phyloP scores from a whole-genome alignment of 1,140 invertebrate genomes.

The Ceratoteleas bidentatus region DNA sequence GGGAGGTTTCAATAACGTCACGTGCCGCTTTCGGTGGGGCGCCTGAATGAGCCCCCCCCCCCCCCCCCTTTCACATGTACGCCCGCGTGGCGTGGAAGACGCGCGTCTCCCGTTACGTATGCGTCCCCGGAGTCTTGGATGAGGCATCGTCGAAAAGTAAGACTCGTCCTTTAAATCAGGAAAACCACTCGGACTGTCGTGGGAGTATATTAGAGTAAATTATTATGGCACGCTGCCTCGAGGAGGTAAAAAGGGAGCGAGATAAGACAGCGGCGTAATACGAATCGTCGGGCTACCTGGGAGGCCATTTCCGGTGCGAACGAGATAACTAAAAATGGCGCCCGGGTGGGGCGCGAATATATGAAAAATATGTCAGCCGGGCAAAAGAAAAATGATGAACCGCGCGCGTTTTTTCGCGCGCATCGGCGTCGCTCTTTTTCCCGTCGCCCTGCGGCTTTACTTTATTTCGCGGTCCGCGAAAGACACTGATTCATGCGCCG shows the following conservation, averaged over 20 bases:
- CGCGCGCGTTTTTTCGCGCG: slow-evolving; percentile 25
- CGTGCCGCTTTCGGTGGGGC: background rate
- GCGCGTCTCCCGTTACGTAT: slow-evolving; percentile 45
- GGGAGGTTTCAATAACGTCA: slow-evolving; percentile 56
- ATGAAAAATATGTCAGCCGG: slow-evolving; percentile 59
- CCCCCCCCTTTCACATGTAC: slow-evolving; percentile 13
- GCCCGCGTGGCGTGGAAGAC: slow-evolving; percentile 17
- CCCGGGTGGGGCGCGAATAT: slow-evolving; percentile 34
- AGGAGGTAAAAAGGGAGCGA: slow-evolving; percentile 57
- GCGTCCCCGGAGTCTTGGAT: slow-evolving; percentile 53
- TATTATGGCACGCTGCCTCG: slow-evolving; percentile 62
- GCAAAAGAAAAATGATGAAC: slow-evolving; percentile 57
- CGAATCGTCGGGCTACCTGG: slow-evolving; percentile 51
- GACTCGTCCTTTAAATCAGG: slow-evolving; percentile 63
- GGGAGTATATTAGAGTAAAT: slow-evolving; percentile 68
- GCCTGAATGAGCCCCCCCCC: background rate
- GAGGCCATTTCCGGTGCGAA: slow-evolving; percentile 48
- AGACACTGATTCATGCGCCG: slow-evolving; percentile 56
- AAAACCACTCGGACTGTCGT: slow-evolving; percentile 64
- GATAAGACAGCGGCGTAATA: slow-evolving; percentile 63
- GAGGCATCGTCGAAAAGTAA: slow-evolving; percentile 65
- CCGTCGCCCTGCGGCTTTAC: too few relatives aligned
- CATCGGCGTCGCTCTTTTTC: slow-evolving; percentile 15
- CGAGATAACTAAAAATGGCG: slow-evolving; percentile 55
- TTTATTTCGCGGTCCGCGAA: slow-evolving; percentile 29